Evolutionary conservation across 2,113 vertebrate species (phyloP).

Genomic region (Tetrao urogallus): DNA sequence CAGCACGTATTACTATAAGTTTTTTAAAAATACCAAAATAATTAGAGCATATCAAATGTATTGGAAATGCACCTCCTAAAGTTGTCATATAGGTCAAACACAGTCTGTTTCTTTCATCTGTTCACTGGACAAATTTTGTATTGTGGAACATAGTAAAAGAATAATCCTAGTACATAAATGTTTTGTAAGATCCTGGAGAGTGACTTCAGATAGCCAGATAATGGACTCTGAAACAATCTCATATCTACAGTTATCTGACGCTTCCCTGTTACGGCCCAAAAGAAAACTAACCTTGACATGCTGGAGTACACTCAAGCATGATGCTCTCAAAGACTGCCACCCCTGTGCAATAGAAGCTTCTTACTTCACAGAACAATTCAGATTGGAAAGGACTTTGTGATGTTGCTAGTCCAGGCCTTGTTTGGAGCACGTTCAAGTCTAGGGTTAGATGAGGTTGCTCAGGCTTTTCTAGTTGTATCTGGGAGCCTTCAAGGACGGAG

Average conservation of each 20-base stretch:
- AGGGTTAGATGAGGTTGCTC: neutral
- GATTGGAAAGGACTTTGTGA: neutral
- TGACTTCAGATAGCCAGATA: neutral
- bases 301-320: neutral
- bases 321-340: neutral
- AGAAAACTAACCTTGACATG: neutral
- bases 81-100: conserved; percentile 32
- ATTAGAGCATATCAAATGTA: conserved; percentile 34
- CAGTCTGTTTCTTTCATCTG: conserved; percentile 23
- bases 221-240: neutral
- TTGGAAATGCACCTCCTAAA: conserved; percentile 7
- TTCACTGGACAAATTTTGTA: conserved; percentile 2
- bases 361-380: neutral
- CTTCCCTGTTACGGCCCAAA: neutral
- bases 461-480: neutral
- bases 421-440: neutral
- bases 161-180: neutral
- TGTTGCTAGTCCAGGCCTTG: neutral
- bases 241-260: neutral
- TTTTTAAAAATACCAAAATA: neutral
- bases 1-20: neutral
- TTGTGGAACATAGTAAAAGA: conserved; percentile 10
- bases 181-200: neutral
- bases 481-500: neutral
- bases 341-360: neutral